Evolutionary conservation across 2,797 vertebrate species (phyloP), one percentile per base, ranked within the genome.

Genomic region (Huso huso): DNA sequence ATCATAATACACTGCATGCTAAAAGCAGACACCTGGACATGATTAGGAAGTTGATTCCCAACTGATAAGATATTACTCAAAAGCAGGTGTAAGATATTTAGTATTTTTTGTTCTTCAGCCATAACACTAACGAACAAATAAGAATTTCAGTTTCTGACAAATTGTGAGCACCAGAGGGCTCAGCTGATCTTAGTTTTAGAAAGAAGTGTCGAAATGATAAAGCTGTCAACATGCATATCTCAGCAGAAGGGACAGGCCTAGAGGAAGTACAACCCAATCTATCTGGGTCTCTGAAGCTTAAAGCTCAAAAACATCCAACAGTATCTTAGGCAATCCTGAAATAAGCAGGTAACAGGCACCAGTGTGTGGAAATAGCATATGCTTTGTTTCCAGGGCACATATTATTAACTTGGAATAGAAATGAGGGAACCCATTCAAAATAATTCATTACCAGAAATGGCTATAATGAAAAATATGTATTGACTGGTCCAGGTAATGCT

Each of bases 191-290:
- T 8, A 4, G 51, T n/a, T 58, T 12, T 13, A 58, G 55, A 58
- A 58, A 58, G 11, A 37, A 58, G 55, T 58, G 55, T 58, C 55
- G 11, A 10, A 58, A 58, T n/a, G 55, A 58, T 58, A n/a, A 58
- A 58, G 6, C 55, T 58, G 55, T 58, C 55, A 58, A 7, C 55
- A n/a, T 58, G 12, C 13, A 6, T 13, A 6, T 6, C 55, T 58
- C 11, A 58, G 6, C 55, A 58, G 12, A 58, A n/a, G 12, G 12
- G 55, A 58, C 55, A 58, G 55, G 9, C 55, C 55, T 13, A 11
- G 8, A 53, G 51, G 8, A 53, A 53, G 55, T 10, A n/a, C 6
- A n/a, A 58, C 12, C 12, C 55, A 58, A 11, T 4, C 13, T 13
- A 12, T n/a, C 6, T n/a, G 55, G 11, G 11, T 12, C 13, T 58